These are phyloP conservation scores for Macropis europaea DNA, from an alignment of 2,888 invertebrate genomes.

Conservation along the genomic window DNA sequence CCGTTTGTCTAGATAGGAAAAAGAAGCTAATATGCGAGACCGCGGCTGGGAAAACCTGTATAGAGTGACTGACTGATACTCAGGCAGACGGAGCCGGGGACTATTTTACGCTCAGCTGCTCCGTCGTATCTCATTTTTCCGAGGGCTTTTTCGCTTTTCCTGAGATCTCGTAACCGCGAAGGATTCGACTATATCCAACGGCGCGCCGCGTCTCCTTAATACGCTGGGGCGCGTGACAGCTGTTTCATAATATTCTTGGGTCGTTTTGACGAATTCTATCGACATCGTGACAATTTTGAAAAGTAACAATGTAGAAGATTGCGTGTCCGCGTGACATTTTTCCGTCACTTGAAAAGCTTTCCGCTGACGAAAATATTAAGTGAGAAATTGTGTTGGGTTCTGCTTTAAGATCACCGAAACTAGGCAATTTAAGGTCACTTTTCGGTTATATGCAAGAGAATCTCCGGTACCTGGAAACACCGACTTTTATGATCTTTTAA, in stretches of 20 bases:
- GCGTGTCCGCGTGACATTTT: no score
- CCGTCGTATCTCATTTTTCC: constrained; percentile 76
- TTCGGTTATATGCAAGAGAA: no score
- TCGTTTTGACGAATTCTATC: not conserved
- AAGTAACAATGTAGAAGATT: no score
- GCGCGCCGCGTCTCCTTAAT: constrained; percentile 27
- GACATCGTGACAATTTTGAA: not conserved
- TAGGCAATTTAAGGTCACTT: no score
- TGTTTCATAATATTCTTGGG: constrained; percentile 28
- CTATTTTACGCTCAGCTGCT: constrained; percentile 78
- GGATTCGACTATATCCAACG: constrained; percentile 47
- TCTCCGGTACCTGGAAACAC: no score
- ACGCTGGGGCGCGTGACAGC: constrained; percentile 37
- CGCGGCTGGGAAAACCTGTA: constrained; percentile 23
- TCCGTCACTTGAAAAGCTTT: no score
- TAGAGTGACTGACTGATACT: constrained; percentile 46
- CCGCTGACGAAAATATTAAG: no score
- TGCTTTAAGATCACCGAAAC: no score
- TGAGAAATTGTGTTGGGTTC: no score
- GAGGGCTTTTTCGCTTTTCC: constrained; percentile 58
- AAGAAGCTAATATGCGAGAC: constrained; percentile 40
- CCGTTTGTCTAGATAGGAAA: constrained; percentile 30
- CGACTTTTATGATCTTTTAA: no score
- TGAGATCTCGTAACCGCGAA: constrained; percentile 55
- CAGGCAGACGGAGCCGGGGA: constrained; percentile 57